Evolutionary conservation across 2,113 vertebrate genomes (phyloP).

Genomic region (Chlamydotis undulata): DNA sequence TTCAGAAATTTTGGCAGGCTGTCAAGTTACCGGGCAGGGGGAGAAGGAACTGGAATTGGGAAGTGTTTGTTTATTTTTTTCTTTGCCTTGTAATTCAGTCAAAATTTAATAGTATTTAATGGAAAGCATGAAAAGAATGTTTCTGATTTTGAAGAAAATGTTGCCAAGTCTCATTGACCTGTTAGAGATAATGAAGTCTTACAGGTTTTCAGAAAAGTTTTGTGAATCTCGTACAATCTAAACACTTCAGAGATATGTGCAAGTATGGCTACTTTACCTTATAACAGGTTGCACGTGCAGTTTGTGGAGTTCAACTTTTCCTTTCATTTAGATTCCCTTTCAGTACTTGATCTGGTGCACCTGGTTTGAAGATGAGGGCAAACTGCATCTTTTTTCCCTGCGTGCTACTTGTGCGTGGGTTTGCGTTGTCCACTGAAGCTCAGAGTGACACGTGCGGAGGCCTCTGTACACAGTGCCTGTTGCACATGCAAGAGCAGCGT

Average conservation of each 20-base stretch:
- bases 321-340: background rate
- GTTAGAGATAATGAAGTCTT: background rate
- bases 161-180: background rate
- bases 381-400: background rate
- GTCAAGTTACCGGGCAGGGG: background rate
- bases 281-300: background rate
- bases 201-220: background rate
- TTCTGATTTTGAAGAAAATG: slow-evolving; percentile 7
- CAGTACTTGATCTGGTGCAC: background rate
- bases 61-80: slow-evolving; percentile 32
- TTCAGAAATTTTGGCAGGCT: background rate
- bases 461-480: background rate
- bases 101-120: background rate
- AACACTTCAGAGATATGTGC: background rate
- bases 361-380: background rate
- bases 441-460: background rate
- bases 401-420: background rate
- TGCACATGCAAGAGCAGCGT: background rate
- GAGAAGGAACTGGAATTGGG: background rate
- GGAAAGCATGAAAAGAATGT: background rate
- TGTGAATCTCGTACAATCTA: background rate
- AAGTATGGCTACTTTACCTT: background rate
- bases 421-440: background rate
- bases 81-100: slow-evolving; percentile 3
- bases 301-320: background rate